Evolutionary conservation across 2,113 vertebrate species (phyloP), one percentile per base, ranked within the genome.

Genomic region (Gopherus evgoodei): DNA sequence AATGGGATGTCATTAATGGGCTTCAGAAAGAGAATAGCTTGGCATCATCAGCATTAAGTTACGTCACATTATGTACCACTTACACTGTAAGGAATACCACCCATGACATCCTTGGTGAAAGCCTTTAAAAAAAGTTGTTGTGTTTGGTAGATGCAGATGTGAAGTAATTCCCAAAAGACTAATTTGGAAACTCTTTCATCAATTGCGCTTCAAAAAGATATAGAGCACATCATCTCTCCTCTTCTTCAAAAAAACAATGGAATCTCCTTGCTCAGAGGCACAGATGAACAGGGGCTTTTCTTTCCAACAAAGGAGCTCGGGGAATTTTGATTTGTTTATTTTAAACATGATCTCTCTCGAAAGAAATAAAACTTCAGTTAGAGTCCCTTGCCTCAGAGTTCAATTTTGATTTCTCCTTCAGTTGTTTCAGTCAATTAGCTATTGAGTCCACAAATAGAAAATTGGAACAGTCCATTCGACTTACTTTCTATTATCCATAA

Each of bases 71-170:
- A 90, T 92, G 94, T 81, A 93, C 91, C 89, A 93, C 93, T 96
- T 97, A 92, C 93, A 92, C 97, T 90, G 85, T 7, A 54, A 83
- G 95, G 94, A 94, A 96, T 97, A 96, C 93, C 94, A 95, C 97
- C 96, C 84, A 90, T 86, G 93, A 97, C 97, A 97, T 97, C 90
- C 95, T 91, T 88, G 93, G 93, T 97, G 96, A 97, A 96, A 97
- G 95, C 94, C 94, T 96, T 96, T 96, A 95, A 97, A 97, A 97
- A 94, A 97, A 97, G 94, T 95, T 94, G 89, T 97, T 95, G 91
- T 89, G 88, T 95, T 96, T 95, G 94, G 95, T 96, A 96, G 95
- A 92, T 94, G 94, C 91, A 95, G 93, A 89, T 96, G 93, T 65
- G 94, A 93, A 96, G 95, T 96, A 96, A 88, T 92, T 93, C 89